phyloP scores from a whole-genome alignment of 2,797 vertebrate species.

The Hippocampus kuda region DNA sequence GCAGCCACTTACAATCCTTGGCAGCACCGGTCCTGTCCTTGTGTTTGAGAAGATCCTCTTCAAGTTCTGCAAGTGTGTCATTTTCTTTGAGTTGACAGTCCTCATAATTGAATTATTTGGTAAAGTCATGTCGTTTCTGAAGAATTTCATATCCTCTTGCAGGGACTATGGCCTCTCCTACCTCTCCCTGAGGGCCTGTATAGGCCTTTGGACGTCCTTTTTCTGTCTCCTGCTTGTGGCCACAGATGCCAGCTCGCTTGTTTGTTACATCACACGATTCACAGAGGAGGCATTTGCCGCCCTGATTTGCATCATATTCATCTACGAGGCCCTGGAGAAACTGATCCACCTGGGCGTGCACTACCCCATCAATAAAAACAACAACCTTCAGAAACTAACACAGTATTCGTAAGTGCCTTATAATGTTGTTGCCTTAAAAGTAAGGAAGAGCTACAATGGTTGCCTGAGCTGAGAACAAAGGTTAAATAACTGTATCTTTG shows the following conservation, averaged over 20 bases:
- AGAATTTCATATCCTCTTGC: conserved; percentile 5
- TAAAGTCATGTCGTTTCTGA: conserved; percentile 5
- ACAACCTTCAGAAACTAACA: conserved; percentile 86
- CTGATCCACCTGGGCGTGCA: conserved; percentile 88
- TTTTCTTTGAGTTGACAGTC: background rate
- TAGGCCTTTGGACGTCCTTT: conserved; percentile 95
- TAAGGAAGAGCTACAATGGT: background rate
- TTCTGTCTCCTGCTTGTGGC: conserved; percentile 91
- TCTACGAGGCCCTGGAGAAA: conserved; percentile 98
- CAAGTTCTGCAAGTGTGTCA: conserved; percentile 91
- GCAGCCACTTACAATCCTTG: conserved; percentile 95
- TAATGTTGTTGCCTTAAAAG: background rate
- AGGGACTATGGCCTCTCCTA: conserved; percentile 93
- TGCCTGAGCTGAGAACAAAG: too few species aligned
- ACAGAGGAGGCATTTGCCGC: conserved; percentile 97
- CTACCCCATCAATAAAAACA: conserved; percentile 95
- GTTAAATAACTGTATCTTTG: too few species aligned
- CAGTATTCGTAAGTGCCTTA: conserved; percentile 82
- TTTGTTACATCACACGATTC: conserved; percentile 98
- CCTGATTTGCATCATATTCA: conserved; percentile 99
- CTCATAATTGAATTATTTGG: background rate
- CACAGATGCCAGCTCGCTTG: conserved; percentile 94
- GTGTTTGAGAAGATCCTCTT: conserved; percentile 99
- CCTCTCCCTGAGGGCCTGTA: conserved; percentile 90
- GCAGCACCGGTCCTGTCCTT: conserved; percentile 94